A percentile compares a stretch with the other conserved stretches of the same genome.
phyloP scores from a whole-genome alignment of 2,797 vertebrate genomes.

The Tachyglossus aculeatus region DNA sequence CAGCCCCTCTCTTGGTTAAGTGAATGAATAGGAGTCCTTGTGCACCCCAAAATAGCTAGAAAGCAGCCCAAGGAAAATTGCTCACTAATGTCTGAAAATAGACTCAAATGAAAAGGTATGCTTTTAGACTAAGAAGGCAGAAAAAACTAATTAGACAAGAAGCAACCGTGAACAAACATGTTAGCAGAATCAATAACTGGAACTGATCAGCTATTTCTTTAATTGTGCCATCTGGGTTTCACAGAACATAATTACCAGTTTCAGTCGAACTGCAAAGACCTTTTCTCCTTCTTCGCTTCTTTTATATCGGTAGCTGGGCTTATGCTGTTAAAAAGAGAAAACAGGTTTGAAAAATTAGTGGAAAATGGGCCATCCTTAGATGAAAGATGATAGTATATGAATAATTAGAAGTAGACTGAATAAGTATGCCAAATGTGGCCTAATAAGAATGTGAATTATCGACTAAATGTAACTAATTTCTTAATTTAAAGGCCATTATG shows the following conservation, averaged over 20 bases:
- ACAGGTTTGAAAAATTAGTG: slow-evolving; percentile 56
- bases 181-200: slow-evolving; percentile 84
- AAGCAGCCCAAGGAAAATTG: slow-evolving; percentile 59
- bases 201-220: slow-evolving; percentile 85
- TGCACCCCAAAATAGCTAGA: slow-evolving; percentile 52
- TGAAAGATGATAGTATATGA: slow-evolving; percentile 58
- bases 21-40: slow-evolving; percentile 56
- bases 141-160: slow-evolving; percentile 82
- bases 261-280: slow-evolving; percentile 59
- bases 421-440: slow-evolving; percentile 56
- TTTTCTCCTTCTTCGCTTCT: slow-evolving; percentile 50
- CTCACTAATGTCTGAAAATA: slow-evolving; percentile 71
- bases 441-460: slow-evolving; percentile 68
- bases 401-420: slow-evolving; percentile 63
- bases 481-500: slow-evolving; percentile 65
- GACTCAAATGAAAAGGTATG: slow-evolving; percentile 74
- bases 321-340: slow-evolving; percentile 67
- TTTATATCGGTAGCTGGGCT: slow-evolving; percentile 61
- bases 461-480: slow-evolving; percentile 69
- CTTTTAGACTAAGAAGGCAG: slow-evolving; percentile 78
- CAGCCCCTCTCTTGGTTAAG: slow-evolving; percentile 48
- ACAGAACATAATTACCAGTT: slow-evolving; percentile 74
- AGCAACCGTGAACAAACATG: slow-evolving; percentile 82
- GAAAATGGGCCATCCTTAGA: slow-evolving; percentile 55
- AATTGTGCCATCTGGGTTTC: slow-evolving; percentile 78